A percentile compares a stretch with the other conserved stretches of the same genome.
Conservation (phyloP, 2,888 invertebrate species). For the Cephus pulcher region DNA sequence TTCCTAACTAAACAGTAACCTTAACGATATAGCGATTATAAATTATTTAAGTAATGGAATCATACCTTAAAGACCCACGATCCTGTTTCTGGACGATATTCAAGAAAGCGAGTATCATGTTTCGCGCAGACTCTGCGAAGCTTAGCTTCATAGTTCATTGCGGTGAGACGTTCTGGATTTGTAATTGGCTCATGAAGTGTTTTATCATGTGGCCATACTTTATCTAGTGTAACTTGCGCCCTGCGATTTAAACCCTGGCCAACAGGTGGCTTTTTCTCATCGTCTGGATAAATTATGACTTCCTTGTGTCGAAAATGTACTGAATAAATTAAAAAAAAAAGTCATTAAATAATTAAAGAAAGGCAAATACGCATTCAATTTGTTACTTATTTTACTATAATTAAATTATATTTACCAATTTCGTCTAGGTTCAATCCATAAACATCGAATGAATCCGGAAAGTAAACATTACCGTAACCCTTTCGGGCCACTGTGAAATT, state of each 20-base stretch:
- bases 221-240: conserved; percentile 92
- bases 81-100: conserved; percentile 94
- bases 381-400: background rate
- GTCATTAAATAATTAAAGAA: conserved; percentile 17
- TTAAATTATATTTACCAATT: conserved; percentile 72
- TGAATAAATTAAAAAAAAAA: conserved; percentile 54
- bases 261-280: conserved; percentile 85
- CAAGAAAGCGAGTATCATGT: conserved; percentile 91
- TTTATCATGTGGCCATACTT: conserved; percentile 94
- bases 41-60: background rate
- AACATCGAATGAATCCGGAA: conserved; percentile 86
- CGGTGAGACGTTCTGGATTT: conserved; percentile 79
- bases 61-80: conserved; percentile 94
- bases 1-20: too few species aligned
- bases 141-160: conserved; percentile 88
- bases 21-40: too few species aligned
- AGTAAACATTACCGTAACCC: conserved; percentile 92
- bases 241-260: conserved; percentile 90
- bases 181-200: conserved; percentile 82
- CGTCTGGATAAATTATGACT: conserved; percentile 94
- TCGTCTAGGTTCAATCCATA: conserved; percentile 88
- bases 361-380: background rate
- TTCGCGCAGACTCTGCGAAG: conserved; percentile 86
- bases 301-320: conserved; percentile 95
- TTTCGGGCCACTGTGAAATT: conserved; percentile 89